Base-by-base conservation (phyloP, 1,140 invertebrate genomes). In the Drosophila mauritiana region DNA sequence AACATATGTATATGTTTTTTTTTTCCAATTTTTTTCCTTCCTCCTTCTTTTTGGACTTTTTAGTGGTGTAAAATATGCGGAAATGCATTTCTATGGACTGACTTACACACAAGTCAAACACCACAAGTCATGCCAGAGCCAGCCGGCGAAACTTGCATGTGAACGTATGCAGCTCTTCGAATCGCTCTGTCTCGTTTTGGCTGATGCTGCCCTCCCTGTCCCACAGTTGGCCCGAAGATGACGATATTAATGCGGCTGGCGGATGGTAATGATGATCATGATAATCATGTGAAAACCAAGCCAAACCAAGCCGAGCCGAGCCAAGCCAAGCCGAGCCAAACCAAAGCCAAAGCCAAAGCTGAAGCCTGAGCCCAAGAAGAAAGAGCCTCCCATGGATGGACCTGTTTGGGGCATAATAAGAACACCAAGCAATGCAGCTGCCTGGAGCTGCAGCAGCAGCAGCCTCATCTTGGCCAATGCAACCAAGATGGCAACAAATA, bases 21-120 rank as follows among this genome's bases (percentile, higher is more conserved):
- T 57, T 52, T 53, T 43, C 59, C 54, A 53, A 65, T 75, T 54
- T 59, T 45, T 43, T 62, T 15, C 40, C 54, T 53, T 13, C 52
- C 73, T 27, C 8, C 39, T 52, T 43, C 72, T 84, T 85, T 88
- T 88, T 88, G 68, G 84, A 84, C 85, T 89, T 88, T 88, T 88
- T 84, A 88, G 80, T 88, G 84, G 84, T 89, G 85, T 89, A 89
- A 89, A 89, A 89, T 90, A 89, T 89, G 84, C 84, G 84, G 84
- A 89, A 89, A 89, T 89, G 84, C 84, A 89, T 89, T 89, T 89
- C 85, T 89, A 89, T 89, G 85, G 85, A 90, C 80, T 89, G 82
- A 85, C 81, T 80, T 80, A 89, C 80, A 80, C 70, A 79, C 80
- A 84, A 83, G 64, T 79, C 76, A 83, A 84, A 84, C 80, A 84